Conservation (phyloP, 2,888 invertebrate species). For the Yponomeuta malinellus region DNA sequence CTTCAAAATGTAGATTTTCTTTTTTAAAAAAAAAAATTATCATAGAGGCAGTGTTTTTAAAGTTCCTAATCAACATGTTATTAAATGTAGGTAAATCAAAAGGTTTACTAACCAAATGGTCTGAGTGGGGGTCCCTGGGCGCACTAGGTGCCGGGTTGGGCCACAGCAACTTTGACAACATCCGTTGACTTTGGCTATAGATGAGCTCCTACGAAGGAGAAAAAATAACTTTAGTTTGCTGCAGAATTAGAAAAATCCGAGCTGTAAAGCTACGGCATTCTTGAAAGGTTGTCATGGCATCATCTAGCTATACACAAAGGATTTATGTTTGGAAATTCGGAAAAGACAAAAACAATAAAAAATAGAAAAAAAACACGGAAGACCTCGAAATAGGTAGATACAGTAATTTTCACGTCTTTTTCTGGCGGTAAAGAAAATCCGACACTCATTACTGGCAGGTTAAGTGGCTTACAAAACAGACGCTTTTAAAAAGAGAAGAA, state of each 20-base stretch:
- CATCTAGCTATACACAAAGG: slow-evolving; percentile 1
- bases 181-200: slow-evolving; percentile 76
- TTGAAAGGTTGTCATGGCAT: neutral
- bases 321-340: too few species aligned
- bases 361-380: neutral
- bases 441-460: neutral
- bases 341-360: neutral
- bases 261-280: slow-evolving; percentile 9
- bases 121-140: slow-evolving; percentile 73
- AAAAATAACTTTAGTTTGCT: slow-evolving; percentile 65
- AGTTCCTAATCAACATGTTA: neutral
- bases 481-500: neutral
- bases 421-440: neutral
- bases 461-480: neutral
- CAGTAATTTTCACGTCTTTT: neutral
- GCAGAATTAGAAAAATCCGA: slow-evolving; percentile 26
- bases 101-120: slow-evolving; percentile 76
- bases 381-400: neutral
- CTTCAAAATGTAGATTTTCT: neutral
- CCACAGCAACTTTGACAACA: slow-evolving; percentile 76
- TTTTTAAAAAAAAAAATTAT: neutral
- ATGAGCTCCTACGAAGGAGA: slow-evolving; percentile 76
- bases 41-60: neutral
- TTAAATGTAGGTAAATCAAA: slow-evolving; percentile 27
- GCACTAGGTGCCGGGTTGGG: slow-evolving; percentile 72